A percentile compares a stretch with the other conserved stretches of the same genome.
phyloP scores from a whole-genome alignment of 1,140 invertebrate species.

The Sinella curviseta region DNA sequence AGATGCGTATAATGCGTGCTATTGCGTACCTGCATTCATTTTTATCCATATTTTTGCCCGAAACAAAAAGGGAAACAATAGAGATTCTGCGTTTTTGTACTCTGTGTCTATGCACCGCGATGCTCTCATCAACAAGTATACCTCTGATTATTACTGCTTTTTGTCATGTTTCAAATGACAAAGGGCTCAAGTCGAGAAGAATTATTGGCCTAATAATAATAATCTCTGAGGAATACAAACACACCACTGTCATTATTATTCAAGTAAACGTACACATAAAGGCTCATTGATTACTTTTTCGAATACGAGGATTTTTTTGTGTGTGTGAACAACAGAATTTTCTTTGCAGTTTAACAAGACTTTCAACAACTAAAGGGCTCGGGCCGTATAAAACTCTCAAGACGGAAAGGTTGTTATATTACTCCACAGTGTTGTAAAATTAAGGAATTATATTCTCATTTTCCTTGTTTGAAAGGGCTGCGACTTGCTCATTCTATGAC shows the following conservation, averaged over 20 bases:
- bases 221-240: constrained; percentile 19
- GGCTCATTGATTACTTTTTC: constrained; percentile 6
- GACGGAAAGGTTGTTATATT: constrained; percentile 17
- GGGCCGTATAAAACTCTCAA: too few relatives aligned
- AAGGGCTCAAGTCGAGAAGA: neutral
- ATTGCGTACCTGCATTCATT: too few relatives aligned
- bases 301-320: neutral
- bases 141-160: neutral
- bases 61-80: too few relatives aligned
- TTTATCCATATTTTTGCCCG: too few relatives aligned
- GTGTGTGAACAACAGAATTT: neutral
- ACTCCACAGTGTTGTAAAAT: neutral
- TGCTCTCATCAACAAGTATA: neutral
- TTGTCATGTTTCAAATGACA: neutral
- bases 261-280: too few relatives aligned
- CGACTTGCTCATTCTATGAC: neutral
- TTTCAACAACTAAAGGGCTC: constrained; percentile 6
- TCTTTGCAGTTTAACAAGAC: neutral
- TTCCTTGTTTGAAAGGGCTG: neutral
- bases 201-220: constrained; percentile 12
- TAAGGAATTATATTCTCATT: neutral
- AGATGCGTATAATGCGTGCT: too few relatives aligned
- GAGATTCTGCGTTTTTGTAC: too few relatives aligned
- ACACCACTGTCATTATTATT: constrained; percentile 13
- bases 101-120: too few relatives aligned